A percentile compares a stretch with the other conserved stretches of the same genome.
Evolutionary conservation across 2,888 invertebrate genomes (phyloP).

Genomic region (Eustalomyia histrio): DNA sequence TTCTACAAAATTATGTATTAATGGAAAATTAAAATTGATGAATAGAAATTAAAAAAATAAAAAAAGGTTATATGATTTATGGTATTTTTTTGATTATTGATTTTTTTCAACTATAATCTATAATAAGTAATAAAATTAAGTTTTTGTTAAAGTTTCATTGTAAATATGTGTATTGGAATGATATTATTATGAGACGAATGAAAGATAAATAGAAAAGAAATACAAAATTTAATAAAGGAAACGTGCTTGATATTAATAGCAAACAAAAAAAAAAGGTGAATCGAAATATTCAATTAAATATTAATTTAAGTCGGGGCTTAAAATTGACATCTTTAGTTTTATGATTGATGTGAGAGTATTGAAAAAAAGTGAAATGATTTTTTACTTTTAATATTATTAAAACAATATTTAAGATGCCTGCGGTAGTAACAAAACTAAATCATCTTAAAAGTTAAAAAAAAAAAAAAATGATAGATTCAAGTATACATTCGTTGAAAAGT

Average conservation of each 20-base stretch:
- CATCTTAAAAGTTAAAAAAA: constrained; percentile 27
- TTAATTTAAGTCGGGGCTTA: neutral
- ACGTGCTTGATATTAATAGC: constrained; percentile 17
- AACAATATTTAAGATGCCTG: constrained; percentile 10
- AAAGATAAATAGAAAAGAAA: neutral
- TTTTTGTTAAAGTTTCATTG: too few relatives aligned
- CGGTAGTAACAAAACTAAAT: neutral
- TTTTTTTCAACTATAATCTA: too few relatives aligned
- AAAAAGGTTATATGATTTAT: too few relatives aligned
- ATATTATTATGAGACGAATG: neutral
- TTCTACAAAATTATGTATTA: too few relatives aligned
- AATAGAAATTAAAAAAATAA: neutral
- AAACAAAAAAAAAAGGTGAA: constrained; percentile 32
- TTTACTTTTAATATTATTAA: constrained; percentile 1
- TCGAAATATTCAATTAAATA: constrained; percentile 4
- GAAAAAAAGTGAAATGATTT: constrained; percentile 38
- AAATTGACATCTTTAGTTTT: neutral
- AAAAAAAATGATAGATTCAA: constrained; percentile 44
- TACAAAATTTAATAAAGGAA: constrained; percentile 7
- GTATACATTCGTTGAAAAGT: constrained; percentile 38
- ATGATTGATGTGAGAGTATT: constrained; percentile 7
- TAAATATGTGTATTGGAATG: neutral
- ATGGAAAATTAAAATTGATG: neutral
- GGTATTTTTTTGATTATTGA: too few relatives aligned
- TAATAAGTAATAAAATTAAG: too few relatives aligned